Conservation (phyloP, 2,113 vertebrate species). For the Ictalurus furcatus region DNA sequence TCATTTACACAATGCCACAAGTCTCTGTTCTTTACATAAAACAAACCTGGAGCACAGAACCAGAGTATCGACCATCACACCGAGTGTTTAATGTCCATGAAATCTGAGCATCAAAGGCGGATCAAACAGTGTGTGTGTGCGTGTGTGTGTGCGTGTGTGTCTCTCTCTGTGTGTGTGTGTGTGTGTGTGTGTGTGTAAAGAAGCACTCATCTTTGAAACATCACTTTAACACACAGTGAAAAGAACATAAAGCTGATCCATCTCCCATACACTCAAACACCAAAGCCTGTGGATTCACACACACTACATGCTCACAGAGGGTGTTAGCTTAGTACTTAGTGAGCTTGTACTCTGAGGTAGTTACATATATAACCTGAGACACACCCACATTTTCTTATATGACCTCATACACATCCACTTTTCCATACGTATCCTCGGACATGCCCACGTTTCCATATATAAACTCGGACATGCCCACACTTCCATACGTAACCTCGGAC, state of each 20-base stretch:
- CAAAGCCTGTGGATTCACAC: slow-evolving; percentile 35
- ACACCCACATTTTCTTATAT: not conserved
- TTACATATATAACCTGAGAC: not conserved
- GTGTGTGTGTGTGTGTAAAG: slow-evolving; percentile 18
- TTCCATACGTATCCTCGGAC: not conserved
- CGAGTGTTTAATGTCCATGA: not conserved
- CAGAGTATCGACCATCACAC: slow-evolving; percentile 12
- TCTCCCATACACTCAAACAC: slow-evolving; percentile 17
- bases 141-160: not conserved
- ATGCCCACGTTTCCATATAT: not conserved
- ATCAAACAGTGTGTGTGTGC: slow-evolving; percentile 45
- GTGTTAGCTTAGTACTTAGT: not conserved
- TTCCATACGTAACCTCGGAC: not conserved
- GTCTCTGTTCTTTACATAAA: slow-evolving; percentile 1
- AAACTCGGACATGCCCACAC: too few relatives aligned
- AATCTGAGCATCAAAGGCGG: slow-evolving; percentile 39
- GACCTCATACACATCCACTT: not conserved
- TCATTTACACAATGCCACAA: slow-evolving; percentile 10
- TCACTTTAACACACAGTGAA: slow-evolving; percentile 36
- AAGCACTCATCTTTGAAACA: slow-evolving; percentile 28
- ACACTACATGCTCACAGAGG: not conserved
- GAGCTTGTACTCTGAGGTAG: not conserved
- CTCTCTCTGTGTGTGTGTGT: slow-evolving; percentile 44
- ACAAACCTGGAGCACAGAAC: not conserved
- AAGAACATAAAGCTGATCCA: slow-evolving; percentile 36